A percentile compares a stretch with the other conserved stretches of the same genome.
These are phyloP conservation scores for Planiliza haematocheilus DNA, from an alignment of 2,113 vertebrate species.

Conservation along the genomic window DNA sequence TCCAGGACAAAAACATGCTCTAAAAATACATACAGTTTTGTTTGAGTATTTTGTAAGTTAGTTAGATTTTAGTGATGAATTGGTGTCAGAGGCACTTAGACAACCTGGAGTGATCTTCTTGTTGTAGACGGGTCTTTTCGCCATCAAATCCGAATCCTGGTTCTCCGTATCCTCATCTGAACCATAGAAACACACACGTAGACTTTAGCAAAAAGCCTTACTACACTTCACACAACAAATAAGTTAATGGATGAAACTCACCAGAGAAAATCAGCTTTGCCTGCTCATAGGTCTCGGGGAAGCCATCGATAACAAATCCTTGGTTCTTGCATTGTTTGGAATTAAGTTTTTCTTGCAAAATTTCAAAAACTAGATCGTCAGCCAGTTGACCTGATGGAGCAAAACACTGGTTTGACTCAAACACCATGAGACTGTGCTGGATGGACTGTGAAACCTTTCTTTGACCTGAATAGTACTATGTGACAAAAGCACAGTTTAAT, in stretches of 20 bases:
- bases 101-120: slow-evolving; percentile 89
- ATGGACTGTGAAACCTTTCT: no score
- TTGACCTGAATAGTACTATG: no score
- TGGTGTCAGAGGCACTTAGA: not conserved
- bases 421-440: no score
- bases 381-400: slow-evolving; percentile 80
- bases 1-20: slow-evolving; percentile 89
- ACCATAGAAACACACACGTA: slow-evolving; percentile 4
- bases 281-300: slow-evolving; percentile 87
- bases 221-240: not conserved
- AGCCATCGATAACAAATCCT: slow-evolving; percentile 93
- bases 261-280: slow-evolving; percentile 88
- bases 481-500: no score
- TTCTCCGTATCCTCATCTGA: slow-evolving; percentile 80
- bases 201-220: no score
- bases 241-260: slow-evolving; percentile 61
- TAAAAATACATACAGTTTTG: no score
- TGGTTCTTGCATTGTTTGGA: slow-evolving; percentile 93
- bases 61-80: not conserved
- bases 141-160: slow-evolving; percentile 68
- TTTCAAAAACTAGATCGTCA: slow-evolving; percentile 79
- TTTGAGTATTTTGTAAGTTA: not conserved
- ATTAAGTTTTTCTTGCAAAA: slow-evolving; percentile 89
- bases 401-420: not conserved
- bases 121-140: slow-evolving; percentile 80